These are phyloP conservation scores for Sinocyclocheilus anshuiensis DNA, from an alignment of 2,113 vertebrate species.

Conservation along the genomic window DNA sequence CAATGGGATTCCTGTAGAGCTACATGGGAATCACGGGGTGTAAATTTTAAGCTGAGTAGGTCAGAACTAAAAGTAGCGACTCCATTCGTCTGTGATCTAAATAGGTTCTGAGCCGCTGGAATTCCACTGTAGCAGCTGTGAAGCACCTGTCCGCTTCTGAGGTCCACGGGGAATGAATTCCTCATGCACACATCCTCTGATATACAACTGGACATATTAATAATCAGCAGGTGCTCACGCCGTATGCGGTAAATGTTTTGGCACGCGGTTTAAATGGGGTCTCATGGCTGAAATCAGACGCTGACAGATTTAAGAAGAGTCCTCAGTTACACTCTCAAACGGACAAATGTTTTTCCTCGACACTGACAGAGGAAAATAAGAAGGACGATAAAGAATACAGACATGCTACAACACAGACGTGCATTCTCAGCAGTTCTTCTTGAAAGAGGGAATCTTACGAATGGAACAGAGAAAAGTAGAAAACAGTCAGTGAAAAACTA, in stretches of 20 bases:
- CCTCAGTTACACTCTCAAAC: not conserved
- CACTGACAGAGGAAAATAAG: not conserved
- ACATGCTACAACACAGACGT: not conserved
- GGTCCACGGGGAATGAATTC: slow-evolving; percentile 6
- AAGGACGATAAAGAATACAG: slow-evolving; percentile 21
- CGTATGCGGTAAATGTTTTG: not conserved
- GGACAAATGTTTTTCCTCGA: slow-evolving; percentile 27
- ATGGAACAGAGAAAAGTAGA: not conserved
- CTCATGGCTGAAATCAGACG: slow-evolving; percentile 16
- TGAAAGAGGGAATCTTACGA: not conserved
- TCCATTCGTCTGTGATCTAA: slow-evolving; percentile 46
- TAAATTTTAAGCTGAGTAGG: slow-evolving; percentile 56
- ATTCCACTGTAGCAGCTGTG: slow-evolving; percentile 41
- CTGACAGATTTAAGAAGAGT: slow-evolving; percentile 2
- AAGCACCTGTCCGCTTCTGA: slow-evolving; percentile 51
- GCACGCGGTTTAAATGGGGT: not conserved
- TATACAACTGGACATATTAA: slow-evolving; percentile 21
- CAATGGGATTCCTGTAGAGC: slow-evolving; percentile 54
- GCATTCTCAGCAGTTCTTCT: not conserved
- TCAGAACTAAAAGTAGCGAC: slow-evolving; percentile 49
- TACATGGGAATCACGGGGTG: slow-evolving; percentile 42
- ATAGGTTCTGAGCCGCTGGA: slow-evolving; percentile 22
- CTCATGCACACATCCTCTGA: not conserved
- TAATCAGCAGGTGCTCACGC: slow-evolving; percentile 23
- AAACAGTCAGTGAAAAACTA: not conserved